phyloP scores from a whole-genome alignment of 2,797 vertebrate species.

The Taeniopygia guttata region DNA sequence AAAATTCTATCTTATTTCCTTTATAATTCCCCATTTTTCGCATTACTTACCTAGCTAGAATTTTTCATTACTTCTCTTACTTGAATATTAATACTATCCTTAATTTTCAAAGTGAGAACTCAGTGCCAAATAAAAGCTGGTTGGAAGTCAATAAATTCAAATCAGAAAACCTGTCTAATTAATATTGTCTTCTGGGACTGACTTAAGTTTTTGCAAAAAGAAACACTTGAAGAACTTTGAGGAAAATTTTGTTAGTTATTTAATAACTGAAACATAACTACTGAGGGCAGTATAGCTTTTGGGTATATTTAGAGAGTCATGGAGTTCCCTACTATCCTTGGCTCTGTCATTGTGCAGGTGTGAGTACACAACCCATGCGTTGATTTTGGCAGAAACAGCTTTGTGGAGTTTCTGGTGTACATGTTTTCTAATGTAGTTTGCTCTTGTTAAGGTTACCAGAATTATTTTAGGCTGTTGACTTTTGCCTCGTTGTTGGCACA shows the following conservation, averaged over 20 bases:
- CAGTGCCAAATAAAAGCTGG: neutral
- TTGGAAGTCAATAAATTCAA: neutral
- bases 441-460: neutral
- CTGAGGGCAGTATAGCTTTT: neutral
- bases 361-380: neutral
- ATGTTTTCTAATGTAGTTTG: neutral
- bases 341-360: slow-evolving; percentile 14
- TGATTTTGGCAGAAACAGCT: slow-evolving; percentile 38
- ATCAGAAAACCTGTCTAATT: neutral
- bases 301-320: neutral
- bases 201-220: neutral
- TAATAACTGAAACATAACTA: neutral
- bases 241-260: neutral
- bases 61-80: neutral
- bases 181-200: neutral
- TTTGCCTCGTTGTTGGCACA: neutral
- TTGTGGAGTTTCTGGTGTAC: neutral
- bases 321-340: neutral
- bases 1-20: neutral
- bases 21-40: neutral
- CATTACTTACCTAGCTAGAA: neutral
- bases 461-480: neutral
- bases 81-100: neutral
- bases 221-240: neutral
- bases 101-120: neutral